phyloP scores from a whole-genome alignment of 2,113 vertebrate species.

The Eudyptes chrysolophus region DNA sequence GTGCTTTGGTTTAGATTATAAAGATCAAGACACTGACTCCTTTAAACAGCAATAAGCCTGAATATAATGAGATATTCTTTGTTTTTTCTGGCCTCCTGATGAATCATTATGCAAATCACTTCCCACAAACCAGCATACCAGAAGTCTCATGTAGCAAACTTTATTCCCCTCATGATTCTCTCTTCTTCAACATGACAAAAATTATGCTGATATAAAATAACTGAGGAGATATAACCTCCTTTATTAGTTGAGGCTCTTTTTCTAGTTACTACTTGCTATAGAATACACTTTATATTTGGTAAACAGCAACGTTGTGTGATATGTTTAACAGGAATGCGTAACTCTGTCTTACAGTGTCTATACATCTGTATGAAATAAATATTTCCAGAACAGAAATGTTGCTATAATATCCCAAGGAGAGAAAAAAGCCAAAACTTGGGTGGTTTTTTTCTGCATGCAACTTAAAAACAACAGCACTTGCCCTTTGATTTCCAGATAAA shows the following conservation, averaged over 20 bases:
- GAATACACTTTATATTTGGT: not conserved
- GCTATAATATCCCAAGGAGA: not conserved
- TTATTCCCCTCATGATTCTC: not conserved
- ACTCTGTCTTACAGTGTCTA: too few relatives aligned
- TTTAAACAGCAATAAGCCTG: not conserved
- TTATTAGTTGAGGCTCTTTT: not conserved
- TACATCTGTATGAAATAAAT: not conserved
- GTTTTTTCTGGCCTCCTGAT: not conserved
- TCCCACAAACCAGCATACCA: not conserved
- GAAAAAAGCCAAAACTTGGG: not conserved
- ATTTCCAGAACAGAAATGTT: not conserved
- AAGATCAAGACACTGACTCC: not conserved
- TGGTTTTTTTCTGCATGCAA: not conserved
- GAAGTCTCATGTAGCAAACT: not conserved
- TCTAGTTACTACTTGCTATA: not conserved
- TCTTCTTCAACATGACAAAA: not conserved
- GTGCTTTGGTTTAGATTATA: not conserved
- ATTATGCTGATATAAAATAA: not conserved
- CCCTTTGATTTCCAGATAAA: not conserved
- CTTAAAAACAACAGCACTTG: not conserved
- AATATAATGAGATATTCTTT: not conserved
- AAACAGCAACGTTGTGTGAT: not conserved
- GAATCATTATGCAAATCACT: slow-evolving; percentile 20
- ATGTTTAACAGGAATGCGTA: not conserved
- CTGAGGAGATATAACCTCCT: not conserved